These are phyloP conservation scores for Keiferia lycopersicella DNA, from an alignment of 2,888 invertebrate genomes.

Conservation along the genomic window DNA sequence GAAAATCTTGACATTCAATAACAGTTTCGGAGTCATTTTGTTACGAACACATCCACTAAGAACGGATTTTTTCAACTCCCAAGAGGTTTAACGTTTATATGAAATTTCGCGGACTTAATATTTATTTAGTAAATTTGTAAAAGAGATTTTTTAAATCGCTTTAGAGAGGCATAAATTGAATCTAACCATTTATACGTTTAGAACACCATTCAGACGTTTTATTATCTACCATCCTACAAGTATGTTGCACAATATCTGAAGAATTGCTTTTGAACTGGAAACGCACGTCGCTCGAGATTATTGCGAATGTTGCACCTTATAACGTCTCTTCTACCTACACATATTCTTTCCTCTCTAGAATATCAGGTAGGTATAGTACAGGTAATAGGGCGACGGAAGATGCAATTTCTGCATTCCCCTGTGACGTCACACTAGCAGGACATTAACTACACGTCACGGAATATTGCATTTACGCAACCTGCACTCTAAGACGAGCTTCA, in stretches of 20 bases:
- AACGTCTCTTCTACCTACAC: background rate
- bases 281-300: slow-evolving; percentile 3
- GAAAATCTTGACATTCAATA: no score
- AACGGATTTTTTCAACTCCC: no score
- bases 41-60: no score
- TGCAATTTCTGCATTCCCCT: background rate
- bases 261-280: background rate
- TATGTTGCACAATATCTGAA: background rate
- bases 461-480: slow-evolving; percentile 4
- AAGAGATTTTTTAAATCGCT: background rate
- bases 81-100: no score
- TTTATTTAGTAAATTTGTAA: background rate
- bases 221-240: background rate
- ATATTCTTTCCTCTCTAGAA: background rate
- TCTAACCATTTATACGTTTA: background rate
- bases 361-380: background rate
- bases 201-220: background rate
- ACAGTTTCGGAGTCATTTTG: no score
- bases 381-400: background rate
- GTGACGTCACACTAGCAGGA: background rate
- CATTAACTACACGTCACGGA: background rate
- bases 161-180: background rate
- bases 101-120: no score
- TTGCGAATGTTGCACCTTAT: background rate
- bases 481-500: background rate